These are phyloP conservation scores for Parasteatoda tepidariorum DNA, from an alignment of 1,140 invertebrate species.

Conservation along the genomic window DNA sequence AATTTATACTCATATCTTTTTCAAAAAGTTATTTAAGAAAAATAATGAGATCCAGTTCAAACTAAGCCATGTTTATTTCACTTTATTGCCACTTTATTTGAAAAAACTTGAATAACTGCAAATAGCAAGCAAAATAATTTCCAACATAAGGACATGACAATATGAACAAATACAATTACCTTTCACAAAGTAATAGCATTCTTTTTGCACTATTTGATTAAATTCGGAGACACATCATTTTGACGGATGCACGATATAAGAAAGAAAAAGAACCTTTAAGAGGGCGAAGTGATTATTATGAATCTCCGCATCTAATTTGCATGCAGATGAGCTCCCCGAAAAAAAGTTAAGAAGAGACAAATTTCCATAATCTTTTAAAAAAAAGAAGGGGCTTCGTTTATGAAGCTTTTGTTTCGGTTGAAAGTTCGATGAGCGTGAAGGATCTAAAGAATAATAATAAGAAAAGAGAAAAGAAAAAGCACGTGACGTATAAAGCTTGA, in stretches of 20 bases:
- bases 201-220: not conserved
- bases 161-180: not conserved
- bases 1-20: too few relatives aligned
- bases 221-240: constrained; percentile 6
- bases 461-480: not conserved
- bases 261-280: too few relatives aligned
- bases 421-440: not conserved
- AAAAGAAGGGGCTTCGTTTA: constrained; percentile 7
- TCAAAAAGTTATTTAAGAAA: too few relatives aligned
- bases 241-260: too few relatives aligned
- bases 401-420: not conserved
- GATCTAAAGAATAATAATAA: not conserved
- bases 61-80: too few relatives aligned
- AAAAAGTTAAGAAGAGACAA: constrained; percentile 21
- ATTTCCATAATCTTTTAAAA: not conserved
- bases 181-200: not conserved
- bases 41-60: too few relatives aligned
- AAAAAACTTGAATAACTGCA: too few relatives aligned
- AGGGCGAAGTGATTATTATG: constrained; percentile 14
- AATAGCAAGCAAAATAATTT: not conserved
- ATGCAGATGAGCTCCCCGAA: constrained; percentile 10
- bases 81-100: too few relatives aligned
- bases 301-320: constrained; percentile 21
- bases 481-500: not conserved
- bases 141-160: not conserved